Evolutionary conservation across 2,888 invertebrate genomes (phyloP).

Genomic region (Sacculina carcini): DNA sequence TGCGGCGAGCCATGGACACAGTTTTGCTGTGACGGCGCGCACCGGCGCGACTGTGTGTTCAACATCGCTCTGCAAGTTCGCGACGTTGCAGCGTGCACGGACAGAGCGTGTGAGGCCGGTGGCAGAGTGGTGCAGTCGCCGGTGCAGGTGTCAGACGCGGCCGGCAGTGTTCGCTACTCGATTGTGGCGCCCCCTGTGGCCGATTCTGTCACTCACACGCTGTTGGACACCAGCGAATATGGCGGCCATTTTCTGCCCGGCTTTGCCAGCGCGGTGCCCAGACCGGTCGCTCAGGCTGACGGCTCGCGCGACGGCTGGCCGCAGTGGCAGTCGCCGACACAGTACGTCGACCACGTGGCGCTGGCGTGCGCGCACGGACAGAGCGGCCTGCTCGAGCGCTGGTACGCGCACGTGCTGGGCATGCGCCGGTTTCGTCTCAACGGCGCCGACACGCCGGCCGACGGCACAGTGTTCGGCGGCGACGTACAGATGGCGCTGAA

Average conservation of each 20-base stretch:
- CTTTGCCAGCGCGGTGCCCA: constrained; percentile 15
- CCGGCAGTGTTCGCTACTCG: constrained; percentile 19
- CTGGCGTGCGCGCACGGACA: constrained; percentile 19
- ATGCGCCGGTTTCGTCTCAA: constrained; percentile 20
- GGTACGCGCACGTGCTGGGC: constrained; percentile 22
- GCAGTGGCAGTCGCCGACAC: background rate
- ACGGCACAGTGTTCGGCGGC: constrained; percentile 21
- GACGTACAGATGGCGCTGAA: constrained; percentile 22
- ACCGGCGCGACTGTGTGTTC: constrained; percentile 19
- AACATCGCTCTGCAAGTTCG: constrained; percentile 21
- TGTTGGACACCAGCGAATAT: constrained; percentile 21
- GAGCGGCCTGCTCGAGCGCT: constrained; percentile 18
- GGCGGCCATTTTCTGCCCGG: constrained; percentile 21
- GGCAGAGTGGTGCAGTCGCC: constrained; percentile 17
- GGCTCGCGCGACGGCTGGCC: background rate
- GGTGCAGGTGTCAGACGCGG: constrained; percentile 15
- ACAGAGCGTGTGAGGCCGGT: constrained; percentile 15
- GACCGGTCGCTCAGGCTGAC: background rate
- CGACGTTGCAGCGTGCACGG: constrained; percentile 16
- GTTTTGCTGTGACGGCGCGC: constrained; percentile 8
- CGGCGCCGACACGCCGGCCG: constrained; percentile 19
- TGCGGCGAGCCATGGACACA: constrained; percentile 11
- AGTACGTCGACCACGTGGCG: constrained; percentile 23
- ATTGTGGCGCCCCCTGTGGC: constrained; percentile 21
- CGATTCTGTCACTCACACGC: constrained; percentile 23